Percentiles rank a stretch among this genome's conserved stretches.
phyloP scores from a whole-genome alignment of 2,888 invertebrate species.

The Ennomos fuscantarius region DNA sequence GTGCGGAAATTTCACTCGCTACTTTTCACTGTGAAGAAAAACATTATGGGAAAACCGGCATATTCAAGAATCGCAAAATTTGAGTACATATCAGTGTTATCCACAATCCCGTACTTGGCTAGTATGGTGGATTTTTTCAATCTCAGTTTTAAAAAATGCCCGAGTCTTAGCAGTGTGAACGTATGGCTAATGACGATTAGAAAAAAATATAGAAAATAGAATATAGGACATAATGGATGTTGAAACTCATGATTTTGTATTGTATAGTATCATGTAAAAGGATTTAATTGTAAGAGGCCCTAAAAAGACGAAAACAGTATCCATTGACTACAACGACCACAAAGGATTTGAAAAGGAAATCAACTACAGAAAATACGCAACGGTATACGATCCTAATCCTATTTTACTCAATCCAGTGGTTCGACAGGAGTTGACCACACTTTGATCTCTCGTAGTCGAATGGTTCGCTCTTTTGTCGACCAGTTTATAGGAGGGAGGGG shows the following conservation, averaged over 20 bases:
- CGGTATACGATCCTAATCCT: slow-evolving; percentile 65
- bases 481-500: slow-evolving; percentile 20
- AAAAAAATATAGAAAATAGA: too few species aligned
- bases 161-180: too few species aligned
- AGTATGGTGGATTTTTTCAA: too few species aligned
- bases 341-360: slow-evolving; percentile 66
- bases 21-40: too few species aligned
- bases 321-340: slow-evolving; percentile 30
- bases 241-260: background rate
- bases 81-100: too few species aligned
- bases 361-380: slow-evolving; percentile 27
- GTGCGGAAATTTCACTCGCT: too few species aligned
- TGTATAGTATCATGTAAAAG: background rate
- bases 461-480: slow-evolving; percentile 39
- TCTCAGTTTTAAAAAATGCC: too few species aligned
- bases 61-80: too few species aligned
- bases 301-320: slow-evolving; percentile 40
- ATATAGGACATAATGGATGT: too few species aligned
- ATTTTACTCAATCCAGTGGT: slow-evolving; percentile 57
- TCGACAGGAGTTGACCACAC: slow-evolving; percentile 41
- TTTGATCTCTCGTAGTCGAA: slow-evolving; percentile 41
- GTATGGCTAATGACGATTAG: too few species aligned
- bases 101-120: too few species aligned
- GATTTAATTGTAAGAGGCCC: background rate
- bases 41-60: too few species aligned